Evolutionary conservation across 2,797 vertebrate genomes (phyloP).

Genomic region (Neosilurus hyrtlii): DNA sequence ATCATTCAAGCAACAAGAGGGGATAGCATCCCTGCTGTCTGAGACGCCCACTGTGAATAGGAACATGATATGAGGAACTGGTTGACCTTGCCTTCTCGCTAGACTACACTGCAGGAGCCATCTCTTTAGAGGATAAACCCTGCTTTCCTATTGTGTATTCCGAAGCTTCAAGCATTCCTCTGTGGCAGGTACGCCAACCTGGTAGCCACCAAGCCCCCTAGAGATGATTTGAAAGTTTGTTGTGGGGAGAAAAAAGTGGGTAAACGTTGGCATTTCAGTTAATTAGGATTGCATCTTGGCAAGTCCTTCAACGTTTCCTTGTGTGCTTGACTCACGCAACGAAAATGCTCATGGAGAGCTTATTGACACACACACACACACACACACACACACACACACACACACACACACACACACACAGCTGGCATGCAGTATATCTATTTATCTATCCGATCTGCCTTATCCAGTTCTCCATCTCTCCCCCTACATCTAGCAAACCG

Average conservation of each 20-base stretch:
- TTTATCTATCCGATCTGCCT: constrained; percentile 53
- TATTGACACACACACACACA: neutral
- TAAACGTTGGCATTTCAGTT: constrained; percentile 58
- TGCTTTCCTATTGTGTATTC: constrained; percentile 40
- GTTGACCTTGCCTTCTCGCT: constrained; percentile 50
- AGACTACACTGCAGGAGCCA: constrained; percentile 36
- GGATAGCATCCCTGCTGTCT: constrained; percentile 17
- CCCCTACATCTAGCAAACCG: constrained; percentile 47
- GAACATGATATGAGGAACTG: constrained; percentile 34
- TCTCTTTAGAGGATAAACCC: constrained; percentile 42
- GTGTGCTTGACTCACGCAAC: constrained; percentile 42
- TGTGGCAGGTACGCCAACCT: constrained; percentile 27
- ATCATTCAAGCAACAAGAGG: constrained; percentile 13
- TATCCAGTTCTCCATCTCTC: constrained; percentile 49
- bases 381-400: neutral
- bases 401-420: neutral
- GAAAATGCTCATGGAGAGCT: constrained; percentile 40
- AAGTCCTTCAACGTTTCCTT: constrained; percentile 55
- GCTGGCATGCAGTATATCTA: constrained; percentile 36
- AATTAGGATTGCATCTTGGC: constrained; percentile 53
- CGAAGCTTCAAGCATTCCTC: constrained; percentile 30
- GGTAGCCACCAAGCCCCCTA: constrained; percentile 8
- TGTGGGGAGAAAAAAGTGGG: constrained; percentile 48
- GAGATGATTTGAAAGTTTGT: constrained; percentile 44
- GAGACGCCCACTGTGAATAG: constrained; percentile 18